Base-by-base conservation (phyloP, 2,888 invertebrate genomes). In the Cosmorhoe ocellata region DNA sequence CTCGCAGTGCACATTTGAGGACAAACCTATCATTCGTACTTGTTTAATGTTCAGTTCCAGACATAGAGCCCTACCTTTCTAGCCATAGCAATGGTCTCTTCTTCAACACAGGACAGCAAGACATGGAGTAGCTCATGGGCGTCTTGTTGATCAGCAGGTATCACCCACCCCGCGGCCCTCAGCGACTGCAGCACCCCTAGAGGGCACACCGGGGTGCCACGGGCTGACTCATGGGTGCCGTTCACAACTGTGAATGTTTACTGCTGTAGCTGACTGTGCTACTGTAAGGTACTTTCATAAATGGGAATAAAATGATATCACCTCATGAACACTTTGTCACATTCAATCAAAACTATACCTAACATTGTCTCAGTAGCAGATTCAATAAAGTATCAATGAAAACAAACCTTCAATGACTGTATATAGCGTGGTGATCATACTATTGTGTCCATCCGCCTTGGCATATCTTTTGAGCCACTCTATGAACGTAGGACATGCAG, bases 41-140 rank as follows among this genome's bases (percentile, higher is more conserved):
- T n/a, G n/a, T n/a, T n/a, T n/a, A 18, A 18, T 18, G 18, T 18
- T n/a, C n/a, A 4, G 18, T 18, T 18, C 18, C 2, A 4, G 4
- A 18, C 3, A 3, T 4, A 18, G 18, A 3, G 18, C 18, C 18
- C 18, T 74, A 93, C 93, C 85, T 93, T 92, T 65, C 90, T 90
- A 9, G 91, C 79, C 77, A 92, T 90, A 67, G 91, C 91, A 28
- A 90, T 91, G 24, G 92, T 93, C 82, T 99, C 98, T 74, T 97
- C 96, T 74, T 98, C 97, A 39, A 98, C 88, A 9, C 98, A 97
- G n/a, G 96, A 93, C 6, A 98, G 91, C 64, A 99, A 87, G 6
- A 97, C 95, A 79, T 97, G 97, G 66, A 98, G 93, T 42, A 99
- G 82, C 83, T 99, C 98, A 76, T 98, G 98, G 0, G 98, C 96